A percentile compares a stretch with the other conserved stretches of the same genome.
Evolutionary conservation across 2,797 vertebrate species (phyloP).

Genomic region (Liasis olivaceus): DNA sequence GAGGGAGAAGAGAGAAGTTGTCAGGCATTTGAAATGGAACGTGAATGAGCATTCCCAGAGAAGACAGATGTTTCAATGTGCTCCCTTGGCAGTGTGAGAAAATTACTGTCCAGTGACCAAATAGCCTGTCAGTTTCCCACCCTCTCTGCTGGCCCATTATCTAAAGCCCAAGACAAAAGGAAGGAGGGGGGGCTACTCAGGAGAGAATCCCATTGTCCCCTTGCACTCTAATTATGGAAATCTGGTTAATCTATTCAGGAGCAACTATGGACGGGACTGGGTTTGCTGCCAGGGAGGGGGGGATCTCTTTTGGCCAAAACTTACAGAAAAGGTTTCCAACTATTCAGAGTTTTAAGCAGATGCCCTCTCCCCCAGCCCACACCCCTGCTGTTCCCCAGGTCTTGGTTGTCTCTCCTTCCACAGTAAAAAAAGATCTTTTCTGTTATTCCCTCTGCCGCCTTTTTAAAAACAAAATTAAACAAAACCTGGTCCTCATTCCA

Average conservation of each 20-base stretch:
- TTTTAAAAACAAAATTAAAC: not conserved
- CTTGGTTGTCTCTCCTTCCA: not conserved
- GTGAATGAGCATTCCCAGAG: conserved; percentile 57
- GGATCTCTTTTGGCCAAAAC: conserved; percentile 52
- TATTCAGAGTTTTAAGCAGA: conserved; percentile 52
- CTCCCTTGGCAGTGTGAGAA: conserved; percentile 74
- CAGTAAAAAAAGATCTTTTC: not conserved
- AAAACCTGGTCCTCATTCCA: not conserved
- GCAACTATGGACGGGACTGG: conserved; percentile 76
- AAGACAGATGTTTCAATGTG: conserved; percentile 73
- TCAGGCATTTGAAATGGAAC: conserved; percentile 51
- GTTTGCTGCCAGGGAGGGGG: conserved; percentile 67
- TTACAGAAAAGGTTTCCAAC: conserved; percentile 62
- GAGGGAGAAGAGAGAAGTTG: conserved; percentile 40
- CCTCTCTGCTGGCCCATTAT: conserved; percentile 84
- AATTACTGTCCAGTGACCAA: conserved; percentile 74
- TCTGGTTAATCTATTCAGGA: conserved; percentile 98
- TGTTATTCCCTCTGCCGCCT: not conserved
- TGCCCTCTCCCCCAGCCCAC: conserved; percentile 25
- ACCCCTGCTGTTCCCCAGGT: conserved; percentile 33
- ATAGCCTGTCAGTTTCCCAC: conserved; percentile 76
- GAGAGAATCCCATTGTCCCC: conserved; percentile 92
- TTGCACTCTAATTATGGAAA: conserved; percentile 94
- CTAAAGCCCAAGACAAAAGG: conserved; percentile 89
- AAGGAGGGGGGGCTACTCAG: conserved; percentile 68